Evolutionary conservation across 1,140 invertebrate species (phyloP).

Genomic region (Micrasema minimum): DNA sequence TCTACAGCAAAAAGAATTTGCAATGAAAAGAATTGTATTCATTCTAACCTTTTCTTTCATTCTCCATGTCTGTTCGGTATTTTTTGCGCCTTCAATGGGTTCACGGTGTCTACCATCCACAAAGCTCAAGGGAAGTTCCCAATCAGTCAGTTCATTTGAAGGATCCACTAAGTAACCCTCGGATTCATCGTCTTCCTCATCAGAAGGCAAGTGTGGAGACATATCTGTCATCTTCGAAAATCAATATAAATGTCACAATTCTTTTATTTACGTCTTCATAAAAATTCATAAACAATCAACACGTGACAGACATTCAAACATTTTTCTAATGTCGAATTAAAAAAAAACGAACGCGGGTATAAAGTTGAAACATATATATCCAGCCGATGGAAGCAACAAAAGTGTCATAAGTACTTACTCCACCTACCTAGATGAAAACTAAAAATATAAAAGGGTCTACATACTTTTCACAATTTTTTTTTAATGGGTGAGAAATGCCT

Average conservation of each 20-base stretch:
- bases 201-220: conserved; percentile 64
- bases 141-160: conserved; percentile 71
- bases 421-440: no score
- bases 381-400: no score
- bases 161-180: conserved; percentile 84
- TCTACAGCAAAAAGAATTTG: not conserved
- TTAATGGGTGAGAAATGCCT: no score
- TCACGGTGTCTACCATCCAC: conserved; percentile 79
- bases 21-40: not conserved
- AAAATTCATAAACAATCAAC: conserved; percentile 47
- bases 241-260: conserved; percentile 55
- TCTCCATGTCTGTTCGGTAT: conserved; percentile 84
- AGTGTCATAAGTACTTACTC: no score
- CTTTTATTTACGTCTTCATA: conserved; percentile 48
- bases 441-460: no score
- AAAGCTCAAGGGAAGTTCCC: conserved; percentile 75
- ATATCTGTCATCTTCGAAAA: conserved; percentile 65
- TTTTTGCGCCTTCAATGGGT: conserved; percentile 78
- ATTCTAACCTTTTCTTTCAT: conserved; percentile 89
- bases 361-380: no score
- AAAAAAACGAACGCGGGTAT: conserved; percentile 28
- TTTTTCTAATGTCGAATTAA: conserved; percentile 38
- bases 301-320: conserved; percentile 46
- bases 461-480: no score
- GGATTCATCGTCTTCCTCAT: conserved; percentile 73